phyloP scores from a whole-genome alignment of 1,140 invertebrate species.

The Dinoponera quadriceps region DNA sequence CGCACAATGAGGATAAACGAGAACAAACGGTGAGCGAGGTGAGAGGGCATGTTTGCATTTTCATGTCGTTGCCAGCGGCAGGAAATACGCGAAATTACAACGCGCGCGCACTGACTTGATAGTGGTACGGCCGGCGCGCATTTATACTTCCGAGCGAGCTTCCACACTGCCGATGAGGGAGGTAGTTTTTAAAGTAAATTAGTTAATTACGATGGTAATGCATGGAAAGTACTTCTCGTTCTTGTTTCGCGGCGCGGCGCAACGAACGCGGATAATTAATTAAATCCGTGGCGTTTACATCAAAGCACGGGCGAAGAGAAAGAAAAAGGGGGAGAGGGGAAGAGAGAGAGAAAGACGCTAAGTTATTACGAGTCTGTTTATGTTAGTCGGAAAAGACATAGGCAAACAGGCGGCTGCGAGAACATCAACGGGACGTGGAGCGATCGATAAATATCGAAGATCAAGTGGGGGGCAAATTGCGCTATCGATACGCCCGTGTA shows the following conservation, averaged over 20 bases:
- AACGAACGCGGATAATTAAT: conserved; percentile 54
- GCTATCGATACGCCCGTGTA: neutral
- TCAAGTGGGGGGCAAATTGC: neutral
- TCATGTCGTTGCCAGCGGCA: conserved; percentile 79
- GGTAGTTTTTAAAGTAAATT: conserved; percentile 57
- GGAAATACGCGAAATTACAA: conserved; percentile 74
- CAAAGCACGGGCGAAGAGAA: conserved; percentile 5
- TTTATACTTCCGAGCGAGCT: conserved; percentile 58
- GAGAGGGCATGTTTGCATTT: conserved; percentile 79
- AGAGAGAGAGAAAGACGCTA: conserved; percentile 10
- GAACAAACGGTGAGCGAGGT: conserved; percentile 76
- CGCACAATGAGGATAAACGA: conserved; percentile 81
- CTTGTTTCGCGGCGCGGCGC: conserved; percentile 48
- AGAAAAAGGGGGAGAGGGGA: neutral
- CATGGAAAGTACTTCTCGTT: conserved; percentile 58
- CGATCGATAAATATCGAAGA: conserved; percentile 12
- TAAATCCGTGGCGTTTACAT: conserved; percentile 54
- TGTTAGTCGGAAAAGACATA: conserved; percentile 26
- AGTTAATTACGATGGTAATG: conserved; percentile 63
- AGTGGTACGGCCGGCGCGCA: conserved; percentile 36
- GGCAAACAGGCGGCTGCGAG: conserved; percentile 22
- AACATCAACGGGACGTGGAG: neutral
- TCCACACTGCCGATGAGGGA: conserved; percentile 24
- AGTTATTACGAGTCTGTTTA: conserved; percentile 28
- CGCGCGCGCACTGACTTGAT: conserved; percentile 27